phyloP scores from a whole-genome alignment of 2,113 vertebrate genomes.

The Athene cunicularia region DNA sequence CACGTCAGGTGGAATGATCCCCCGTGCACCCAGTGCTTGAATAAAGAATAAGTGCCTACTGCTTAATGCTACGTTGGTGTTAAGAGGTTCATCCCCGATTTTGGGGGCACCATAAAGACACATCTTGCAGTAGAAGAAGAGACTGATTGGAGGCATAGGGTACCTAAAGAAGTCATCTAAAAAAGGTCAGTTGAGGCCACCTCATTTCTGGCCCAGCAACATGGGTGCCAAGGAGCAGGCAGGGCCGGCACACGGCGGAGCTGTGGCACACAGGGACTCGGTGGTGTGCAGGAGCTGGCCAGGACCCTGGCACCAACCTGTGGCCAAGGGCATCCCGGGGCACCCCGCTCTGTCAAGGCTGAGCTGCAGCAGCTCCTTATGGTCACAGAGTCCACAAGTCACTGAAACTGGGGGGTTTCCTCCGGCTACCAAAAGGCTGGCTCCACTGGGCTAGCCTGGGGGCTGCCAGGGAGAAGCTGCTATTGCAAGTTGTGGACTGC shows the following conservation, averaged over 20 bases:
- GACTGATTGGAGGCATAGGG: neutral
- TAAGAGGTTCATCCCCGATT: too few species aligned
- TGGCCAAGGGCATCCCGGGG: neutral
- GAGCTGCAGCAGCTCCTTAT: neutral
- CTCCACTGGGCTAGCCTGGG: neutral
- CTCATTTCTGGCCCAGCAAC: neutral
- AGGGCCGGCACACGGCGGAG: fast-evolving
- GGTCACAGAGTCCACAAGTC: neutral
- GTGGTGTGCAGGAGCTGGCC: fast-evolving
- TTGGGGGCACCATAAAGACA: neutral
- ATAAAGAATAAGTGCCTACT: too few species aligned
- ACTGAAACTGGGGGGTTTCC: fast-evolving
- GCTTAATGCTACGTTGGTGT: too few species aligned
- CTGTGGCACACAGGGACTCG: neutral
- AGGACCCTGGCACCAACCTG: too few species aligned
- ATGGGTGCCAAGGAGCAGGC: neutral
- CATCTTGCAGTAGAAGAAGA: neutral
- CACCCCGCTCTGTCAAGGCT: neutral
- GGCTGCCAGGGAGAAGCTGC: neutral
- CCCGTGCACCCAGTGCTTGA: too few species aligned
- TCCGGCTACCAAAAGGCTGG: neutral
- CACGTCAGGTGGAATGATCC: too few species aligned
- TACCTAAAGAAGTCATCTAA: neutral
- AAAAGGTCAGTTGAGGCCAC: neutral
- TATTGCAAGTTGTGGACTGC: neutral